phyloP scores from a whole-genome alignment of 37 sponge, comb jelly and placozoan species.

The Cladorhizidae sp. region DNA sequence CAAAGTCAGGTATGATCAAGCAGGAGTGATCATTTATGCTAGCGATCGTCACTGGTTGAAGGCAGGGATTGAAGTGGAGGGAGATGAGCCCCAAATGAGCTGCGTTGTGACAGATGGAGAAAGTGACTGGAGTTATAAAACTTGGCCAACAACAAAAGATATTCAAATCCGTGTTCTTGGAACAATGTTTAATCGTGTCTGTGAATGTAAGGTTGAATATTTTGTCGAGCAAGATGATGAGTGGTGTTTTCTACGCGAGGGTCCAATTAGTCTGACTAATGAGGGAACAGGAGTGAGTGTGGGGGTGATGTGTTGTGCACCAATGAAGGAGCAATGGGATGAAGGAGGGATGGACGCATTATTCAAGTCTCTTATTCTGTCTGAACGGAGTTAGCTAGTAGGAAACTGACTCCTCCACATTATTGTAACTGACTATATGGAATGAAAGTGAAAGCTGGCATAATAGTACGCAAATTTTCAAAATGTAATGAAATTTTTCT shows the following conservation, averaged over 20 bases:
- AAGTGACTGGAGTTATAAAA: slow-evolving; percentile 37
- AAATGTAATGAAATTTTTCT: no score
- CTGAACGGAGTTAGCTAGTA: not conserved
- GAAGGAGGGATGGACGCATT: slow-evolving; percentile 16
- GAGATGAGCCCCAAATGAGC: slow-evolving; percentile 31
- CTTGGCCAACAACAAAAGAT: slow-evolving; percentile 20
- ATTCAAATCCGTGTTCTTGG: slow-evolving; percentile 12
- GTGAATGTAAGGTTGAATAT: slow-evolving; percentile 25
- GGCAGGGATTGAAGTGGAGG: slow-evolving; percentile 43
- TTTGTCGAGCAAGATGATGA: not conserved
- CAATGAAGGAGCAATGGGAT: slow-evolving; percentile 20
- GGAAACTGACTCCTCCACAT: not conserved
- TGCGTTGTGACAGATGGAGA: slow-evolving; percentile 44
- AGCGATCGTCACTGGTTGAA: slow-evolving; percentile 43
- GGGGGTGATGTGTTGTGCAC: slow-evolving; percentile 40
- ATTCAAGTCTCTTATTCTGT: slow-evolving; percentile 1
- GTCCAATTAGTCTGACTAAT: not conserved
- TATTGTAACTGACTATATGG: no score
- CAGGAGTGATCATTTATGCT: slow-evolving; percentile 43
- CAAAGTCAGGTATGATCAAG: slow-evolving; percentile 35
- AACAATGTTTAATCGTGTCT: not conserved
- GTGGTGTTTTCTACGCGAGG: slow-evolving; percentile 36
- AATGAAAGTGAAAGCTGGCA: no score
- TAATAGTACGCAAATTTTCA: no score
- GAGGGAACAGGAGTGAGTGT: not conserved